Evolutionary conservation across 23 tunicate species (phyloP), one percentile per base, ranked within the genome.

Genomic region (Oikopleura albicans): DNA sequence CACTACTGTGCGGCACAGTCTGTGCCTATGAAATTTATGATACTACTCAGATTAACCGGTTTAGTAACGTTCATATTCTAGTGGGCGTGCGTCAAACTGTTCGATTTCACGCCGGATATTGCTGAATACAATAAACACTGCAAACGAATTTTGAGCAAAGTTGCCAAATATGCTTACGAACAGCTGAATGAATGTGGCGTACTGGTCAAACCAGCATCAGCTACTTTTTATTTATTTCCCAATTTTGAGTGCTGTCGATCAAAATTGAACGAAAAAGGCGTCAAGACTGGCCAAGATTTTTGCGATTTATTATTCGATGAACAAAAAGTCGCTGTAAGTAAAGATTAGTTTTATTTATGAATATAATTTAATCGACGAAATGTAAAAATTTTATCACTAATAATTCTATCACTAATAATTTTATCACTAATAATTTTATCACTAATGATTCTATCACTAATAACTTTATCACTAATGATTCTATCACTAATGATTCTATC

Each of bases 221-320:
- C 97, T 1, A 93, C 92, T 0, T 92, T 89, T 66, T 92, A 92
- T 84, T 83, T 92, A 27, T 92, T 92, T 66, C 97, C 97, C 41
- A 93, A 92, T 66, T 92, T 92, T 76, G 94, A 88, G 39, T 76
- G 83, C 4, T 87, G 85, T 40, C 86, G 97, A 16, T 40, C 75
- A 0, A 40, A 39, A 1, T 76, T 92, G 27, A 39, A 41, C 31
- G 59, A 85, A 31, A 83, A 87, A 36, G 89, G 89, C 1, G 83
- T 89, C 39, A 85, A 39, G 39, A 89, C 97, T 39, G 97, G 97
- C 37, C 84, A 40, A 39, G 87, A 87, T 39, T 87, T 92, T 90
- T 92, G 97, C 66, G 86, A 86, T 39, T 85, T 87, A 0, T 41
- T 92, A 1, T 66, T 92, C 36, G 57, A 90, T 29, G 97, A 92